Conservation (phyloP, 2,888 invertebrate species). For the Archips xylosteana region DNA sequence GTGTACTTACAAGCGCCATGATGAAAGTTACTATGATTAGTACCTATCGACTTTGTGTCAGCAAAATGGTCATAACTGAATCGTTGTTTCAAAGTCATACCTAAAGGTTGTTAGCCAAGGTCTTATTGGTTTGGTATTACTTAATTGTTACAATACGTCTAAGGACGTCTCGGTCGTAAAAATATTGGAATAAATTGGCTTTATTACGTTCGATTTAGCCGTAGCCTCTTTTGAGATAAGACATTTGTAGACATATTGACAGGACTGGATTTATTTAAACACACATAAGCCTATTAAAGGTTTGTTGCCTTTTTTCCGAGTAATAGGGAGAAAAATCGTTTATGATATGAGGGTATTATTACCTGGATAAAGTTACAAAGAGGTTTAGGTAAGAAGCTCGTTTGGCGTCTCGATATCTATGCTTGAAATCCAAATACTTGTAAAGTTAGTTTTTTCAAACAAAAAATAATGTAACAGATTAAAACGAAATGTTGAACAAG, state of each 20-base stretch:
- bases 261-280: neutral
- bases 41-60: neutral
- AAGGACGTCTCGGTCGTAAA: constrained; percentile 26
- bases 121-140: constrained; percentile 16
- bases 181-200: constrained; percentile 31
- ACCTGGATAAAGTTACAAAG: neutral
- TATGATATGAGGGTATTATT: neutral
- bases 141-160: constrained; percentile 23
- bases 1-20: neutral
- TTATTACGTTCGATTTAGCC: constrained; percentile 16
- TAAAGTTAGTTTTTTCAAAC: neutral
- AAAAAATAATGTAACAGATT: neutral
- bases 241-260: neutral
- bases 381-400: too few relatives aligned
- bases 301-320: neutral
- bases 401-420: too few relatives aligned
- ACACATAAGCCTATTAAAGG: neutral
- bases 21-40: neutral
- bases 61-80: neutral
- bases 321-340: neutral
- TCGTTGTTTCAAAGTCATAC: neutral
- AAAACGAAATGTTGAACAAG: constrained; percentile 3
- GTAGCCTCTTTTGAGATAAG: neutral
- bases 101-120: neutral
- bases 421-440: neutral